Evolutionary conservation across 2,888 invertebrate species (phyloP), one percentile per base, ranked within the genome.

Genomic region (Limnephilus rhombicus): DNA sequence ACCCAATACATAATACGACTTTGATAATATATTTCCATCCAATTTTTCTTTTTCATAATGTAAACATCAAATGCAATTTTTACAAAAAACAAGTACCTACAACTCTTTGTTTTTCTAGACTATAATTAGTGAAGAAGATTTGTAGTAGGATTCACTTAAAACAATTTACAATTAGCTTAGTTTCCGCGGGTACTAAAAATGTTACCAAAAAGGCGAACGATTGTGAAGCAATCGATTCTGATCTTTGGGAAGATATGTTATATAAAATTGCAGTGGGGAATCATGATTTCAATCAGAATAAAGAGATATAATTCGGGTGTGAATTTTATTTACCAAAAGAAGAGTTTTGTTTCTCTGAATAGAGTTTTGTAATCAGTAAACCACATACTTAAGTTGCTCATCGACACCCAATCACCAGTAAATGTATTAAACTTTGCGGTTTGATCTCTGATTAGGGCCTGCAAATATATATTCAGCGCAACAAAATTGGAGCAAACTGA

Each of bases 371-470:
- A 86, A n/a, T 41, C 85, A 34, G 41, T 37, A n/a, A 87, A 53
- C 87, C 87, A 31, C 87, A 87, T 68, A n/a, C n/a, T n/a, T n/a
- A 31, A 31, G 5, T 24, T 15, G 53, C 68, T 87, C 34, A 87
- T 87, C 87, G 34, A 87, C 87, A 87, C 87, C 68, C 34, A 0
- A 68, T 87, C 15, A 7, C 12, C 31, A 34, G 15, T 87, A 87
- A 87, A 87, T 34, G 31, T 9, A 87, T 87, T 87, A 24, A 68
- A 68, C 15, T 87, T 87, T 53, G 87, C 24, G 87, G 87, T 87
- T 11, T 53, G 87, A 53, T 53, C 18, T 34, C 85, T 68, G 24
- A 45, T 41, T 13, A 45, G n/a, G 29, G 85, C 41, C 13, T 37
- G 85, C 41, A 49, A 86, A 45, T 86, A 45, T 45, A n/a, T 83